Evolutionary conservation across 2,797 vertebrate genomes (phyloP), one percentile per base, ranked within the genome.

Genomic region (Clarias fuscus): DNA sequence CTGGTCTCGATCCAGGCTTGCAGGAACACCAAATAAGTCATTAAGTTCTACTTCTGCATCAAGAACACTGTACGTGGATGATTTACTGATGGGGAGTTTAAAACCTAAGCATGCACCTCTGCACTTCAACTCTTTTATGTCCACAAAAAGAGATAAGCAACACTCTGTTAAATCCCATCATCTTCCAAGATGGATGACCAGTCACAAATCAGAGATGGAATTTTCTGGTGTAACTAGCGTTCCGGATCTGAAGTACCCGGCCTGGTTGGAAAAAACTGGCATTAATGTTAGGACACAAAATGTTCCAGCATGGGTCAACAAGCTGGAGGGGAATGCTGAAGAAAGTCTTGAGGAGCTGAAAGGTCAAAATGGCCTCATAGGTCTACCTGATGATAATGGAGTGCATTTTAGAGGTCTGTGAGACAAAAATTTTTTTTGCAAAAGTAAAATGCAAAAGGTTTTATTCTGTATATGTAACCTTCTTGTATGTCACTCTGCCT

Each of bases 181-280:
- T 85, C 95, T 96, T 84, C 96, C 96, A 0, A 92, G 95, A 65
- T 96, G 96, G 95, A 91, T 96, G 61, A 96, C 95, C n/a, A 94
- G 94, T 86, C 93, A 93, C 85, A 96, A 94, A 87, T 93, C 95
- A 0, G 94, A 96, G 5, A 91, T 96, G 83, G 93, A 92, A 43
- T 91, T 96, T 75, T 96, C 96, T 0, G 95, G 93, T 5, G 88
- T 96, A 88, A 94, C 92, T 22, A 96, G 96, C 27, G 67, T 96
- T 86, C 95, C 96, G 40, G 93, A 94, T 53, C 87, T 91, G 56
- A 93, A 88, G 59, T 95, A 96, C 78, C 96, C 96, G 0, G 4
- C 88, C 24, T 96, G 96, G 95, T 91, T 96, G 15, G 91, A 91
- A 53, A 92, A 86, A 84, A 91, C 90, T 84, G 91, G 92, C 27